Evolutionary conservation across 2,888 invertebrate genomes (phyloP).

Genomic region (Cynaeus angustus): DNA sequence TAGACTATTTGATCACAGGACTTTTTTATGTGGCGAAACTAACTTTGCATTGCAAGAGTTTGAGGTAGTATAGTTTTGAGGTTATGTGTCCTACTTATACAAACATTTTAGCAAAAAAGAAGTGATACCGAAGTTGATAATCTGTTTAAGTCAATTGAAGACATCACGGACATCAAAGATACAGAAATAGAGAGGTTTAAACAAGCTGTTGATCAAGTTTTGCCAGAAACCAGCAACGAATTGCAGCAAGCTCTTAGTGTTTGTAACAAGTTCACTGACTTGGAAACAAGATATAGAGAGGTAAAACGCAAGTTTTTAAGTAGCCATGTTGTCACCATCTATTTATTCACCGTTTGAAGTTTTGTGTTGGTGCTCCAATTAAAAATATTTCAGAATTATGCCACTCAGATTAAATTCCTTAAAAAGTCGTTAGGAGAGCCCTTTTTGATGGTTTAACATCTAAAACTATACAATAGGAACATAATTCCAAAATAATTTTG

Average conservation of each 20-base stretch:
- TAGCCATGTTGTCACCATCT: too few species aligned
- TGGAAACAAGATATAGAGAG: slow-evolving; percentile 75
- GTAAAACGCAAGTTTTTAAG: slow-evolving; percentile 65
- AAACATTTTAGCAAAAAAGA: slow-evolving; percentile 79
- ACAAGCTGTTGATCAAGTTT: slow-evolving; percentile 75
- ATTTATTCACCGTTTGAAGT: not conserved
- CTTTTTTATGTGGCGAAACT: slow-evolving; percentile 87
- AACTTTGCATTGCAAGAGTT: slow-evolving; percentile 88
- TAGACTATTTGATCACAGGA: slow-evolving; percentile 89
- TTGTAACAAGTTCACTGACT: slow-evolving; percentile 77
- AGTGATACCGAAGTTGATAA: slow-evolving; percentile 86
- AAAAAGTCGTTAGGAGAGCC: too few species aligned
- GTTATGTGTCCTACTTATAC: slow-evolving; percentile 52
- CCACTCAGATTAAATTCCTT: too few species aligned
- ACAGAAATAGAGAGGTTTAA: slow-evolving; percentile 82
- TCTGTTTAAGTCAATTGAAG: slow-evolving; percentile 84
- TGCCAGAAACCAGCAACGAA: slow-evolving; percentile 79
- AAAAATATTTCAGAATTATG: too few species aligned
- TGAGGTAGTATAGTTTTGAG: slow-evolving; percentile 72
- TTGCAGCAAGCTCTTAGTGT: slow-evolving; percentile 79
- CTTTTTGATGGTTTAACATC: too few species aligned
- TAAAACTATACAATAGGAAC: too few species aligned
- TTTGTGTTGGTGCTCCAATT: too few species aligned
- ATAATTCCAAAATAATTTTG: too few species aligned
- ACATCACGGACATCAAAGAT: slow-evolving; percentile 84